Conservation (phyloP, 1,140 invertebrate species). For the Platyscapa corneri region DNA sequence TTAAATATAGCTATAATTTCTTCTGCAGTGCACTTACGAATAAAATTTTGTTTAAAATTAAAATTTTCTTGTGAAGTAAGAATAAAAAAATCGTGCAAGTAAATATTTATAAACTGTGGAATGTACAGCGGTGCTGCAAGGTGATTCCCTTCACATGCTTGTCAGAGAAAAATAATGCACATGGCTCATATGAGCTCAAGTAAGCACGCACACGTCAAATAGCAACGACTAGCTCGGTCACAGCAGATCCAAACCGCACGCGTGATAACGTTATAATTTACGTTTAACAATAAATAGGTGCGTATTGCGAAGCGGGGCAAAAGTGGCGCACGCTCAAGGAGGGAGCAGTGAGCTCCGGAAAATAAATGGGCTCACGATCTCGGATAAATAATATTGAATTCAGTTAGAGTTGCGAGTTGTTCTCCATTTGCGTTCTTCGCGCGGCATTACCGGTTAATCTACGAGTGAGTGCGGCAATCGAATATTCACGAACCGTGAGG, state of each 20-base stretch:
- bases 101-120: neutral
- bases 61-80: too few species aligned
- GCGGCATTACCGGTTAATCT: neutral
- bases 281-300: neutral
- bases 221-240: too few species aligned
- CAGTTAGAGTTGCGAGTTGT: neutral
- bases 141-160: neutral
- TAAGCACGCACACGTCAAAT: neutral
- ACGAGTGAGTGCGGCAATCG: neutral
- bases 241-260: neutral
- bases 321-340: neutral
- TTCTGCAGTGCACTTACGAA: too few species aligned
- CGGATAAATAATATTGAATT: slow-evolving; percentile 15
- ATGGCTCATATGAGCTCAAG: neutral
- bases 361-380: slow-evolving; percentile 12
- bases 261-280: neutral
- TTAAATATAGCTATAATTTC: too few species aligned
- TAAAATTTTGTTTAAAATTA: too few species aligned
- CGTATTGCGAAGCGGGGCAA: neutral
- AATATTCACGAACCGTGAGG: neutral
- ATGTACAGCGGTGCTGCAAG: neutral
- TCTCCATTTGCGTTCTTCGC: neutral
- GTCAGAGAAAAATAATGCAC: neutral
- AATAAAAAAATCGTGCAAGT: too few species aligned
- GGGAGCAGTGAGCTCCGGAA: neutral